phyloP scores from a whole-genome alignment of 2,797 vertebrate species.

The Carapus acus region DNA sequence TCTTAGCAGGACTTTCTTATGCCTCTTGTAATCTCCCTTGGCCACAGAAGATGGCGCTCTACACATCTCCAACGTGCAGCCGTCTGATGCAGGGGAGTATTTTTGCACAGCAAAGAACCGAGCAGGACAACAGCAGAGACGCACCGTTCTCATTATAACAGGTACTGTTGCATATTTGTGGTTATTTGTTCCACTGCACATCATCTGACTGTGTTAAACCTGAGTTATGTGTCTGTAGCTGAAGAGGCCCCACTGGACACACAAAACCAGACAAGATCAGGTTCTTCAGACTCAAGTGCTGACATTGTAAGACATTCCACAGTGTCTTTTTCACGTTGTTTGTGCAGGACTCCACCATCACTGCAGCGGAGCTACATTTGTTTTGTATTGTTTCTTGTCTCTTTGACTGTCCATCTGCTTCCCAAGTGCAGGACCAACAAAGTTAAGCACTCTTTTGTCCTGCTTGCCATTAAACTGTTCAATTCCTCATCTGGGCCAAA shows the following conservation, averaged over 20 bases:
- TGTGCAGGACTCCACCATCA: no score
- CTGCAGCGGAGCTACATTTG: no score
- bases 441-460: no score
- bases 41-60: slow-evolving; percentile 64
- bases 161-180: slow-evolving; percentile 36
- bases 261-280: slow-evolving; percentile 40
- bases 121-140: slow-evolving; percentile 64
- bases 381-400: no score
- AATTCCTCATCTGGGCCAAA: no score
- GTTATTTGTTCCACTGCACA: slow-evolving; percentile 1
- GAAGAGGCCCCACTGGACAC: slow-evolving; percentile 50
- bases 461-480: no score
- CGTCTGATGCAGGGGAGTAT: slow-evolving; percentile 67
- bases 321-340: no score
- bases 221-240: slow-evolving; percentile 28
- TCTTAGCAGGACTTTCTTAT: not conserved
- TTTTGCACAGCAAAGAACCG: slow-evolving; percentile 69
- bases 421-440: no score
- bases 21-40: not conserved
- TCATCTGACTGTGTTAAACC: not conserved
- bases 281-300: slow-evolving; percentile 67
- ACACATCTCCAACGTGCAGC: slow-evolving; percentile 56
- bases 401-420: no score
- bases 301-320: slow-evolving; percentile 7
- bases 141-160: slow-evolving; percentile 50